phyloP scores from a whole-genome alignment of 2,888 invertebrate species.

The Nephrotoma appendiculata region DNA sequence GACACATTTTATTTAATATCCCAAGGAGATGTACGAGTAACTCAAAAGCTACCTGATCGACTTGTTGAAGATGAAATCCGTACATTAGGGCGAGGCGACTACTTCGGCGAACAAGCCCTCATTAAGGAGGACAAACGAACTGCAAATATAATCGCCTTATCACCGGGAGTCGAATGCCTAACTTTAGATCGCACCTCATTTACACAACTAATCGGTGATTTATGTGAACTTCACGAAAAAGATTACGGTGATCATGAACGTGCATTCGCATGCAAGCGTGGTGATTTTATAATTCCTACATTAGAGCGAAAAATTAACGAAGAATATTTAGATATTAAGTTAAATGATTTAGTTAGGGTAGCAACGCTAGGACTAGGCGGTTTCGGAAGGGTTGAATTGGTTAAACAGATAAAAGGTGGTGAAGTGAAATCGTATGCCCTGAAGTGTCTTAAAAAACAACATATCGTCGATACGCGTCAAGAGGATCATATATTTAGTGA shows the following conservation, averaged over 20 bases:
- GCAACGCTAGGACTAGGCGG: constrained; percentile 87
- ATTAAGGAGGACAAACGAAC: constrained; percentile 76
- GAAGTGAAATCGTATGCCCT: constrained; percentile 52
- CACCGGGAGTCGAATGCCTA: constrained; percentile 72
- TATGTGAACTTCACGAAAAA: constrained; percentile 57
- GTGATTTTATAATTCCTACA: neutral
- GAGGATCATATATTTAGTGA: constrained; percentile 84
- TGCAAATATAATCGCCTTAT: constrained; percentile 81
- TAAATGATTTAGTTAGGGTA: constrained; percentile 65
- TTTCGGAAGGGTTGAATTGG: constrained; percentile 77
- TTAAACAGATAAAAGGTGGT: constrained; percentile 41
- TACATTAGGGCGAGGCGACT: constrained; percentile 57
- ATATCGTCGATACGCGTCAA: constrained; percentile 78
- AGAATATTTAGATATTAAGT: constrained; percentile 52
- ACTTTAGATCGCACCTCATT: constrained; percentile 69
- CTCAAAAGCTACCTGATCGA: constrained; percentile 31
- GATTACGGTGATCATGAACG: constrained; percentile 54
- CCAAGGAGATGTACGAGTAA: constrained; percentile 63
- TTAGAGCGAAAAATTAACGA: neutral
- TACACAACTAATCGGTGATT: constrained; percentile 58
- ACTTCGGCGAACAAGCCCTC: constrained; percentile 81
- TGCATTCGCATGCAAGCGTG: constrained; percentile 20
- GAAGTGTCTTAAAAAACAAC: constrained; percentile 78
- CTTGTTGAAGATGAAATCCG: constrained; percentile 52
- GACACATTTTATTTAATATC: constrained; percentile 85